phyloP scores from a whole-genome alignment of 1,140 invertebrate species.

The Drosophila lini region DNA sequence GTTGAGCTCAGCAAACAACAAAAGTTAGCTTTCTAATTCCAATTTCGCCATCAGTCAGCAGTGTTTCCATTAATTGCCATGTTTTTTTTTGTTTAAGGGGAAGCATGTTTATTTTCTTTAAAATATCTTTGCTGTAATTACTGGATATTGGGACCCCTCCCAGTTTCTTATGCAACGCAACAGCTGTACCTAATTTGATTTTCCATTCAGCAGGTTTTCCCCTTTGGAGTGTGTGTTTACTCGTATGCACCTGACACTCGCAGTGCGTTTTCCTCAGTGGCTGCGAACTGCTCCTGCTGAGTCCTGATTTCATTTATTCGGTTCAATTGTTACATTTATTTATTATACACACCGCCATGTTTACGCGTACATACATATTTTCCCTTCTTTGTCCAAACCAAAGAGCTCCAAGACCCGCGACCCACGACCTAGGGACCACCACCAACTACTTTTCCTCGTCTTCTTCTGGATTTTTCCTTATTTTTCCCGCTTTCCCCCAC shows the following conservation, averaged over 20 bases:
- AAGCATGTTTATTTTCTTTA: neutral
- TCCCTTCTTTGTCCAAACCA: slow-evolving; percentile 41
- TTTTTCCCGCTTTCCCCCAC: slow-evolving; percentile 14
- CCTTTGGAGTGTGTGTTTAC: neutral
- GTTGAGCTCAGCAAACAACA: slow-evolving; percentile 32
- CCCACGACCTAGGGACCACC: slow-evolving; percentile 9
- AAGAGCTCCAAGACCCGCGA: neutral
- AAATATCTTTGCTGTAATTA: neutral
- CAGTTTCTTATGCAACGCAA: neutral
- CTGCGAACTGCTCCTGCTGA: slow-evolving; percentile 38
- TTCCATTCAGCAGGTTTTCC: neutral
- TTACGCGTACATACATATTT: slow-evolving; percentile 26
- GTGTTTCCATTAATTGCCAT: slow-evolving; percentile 24
- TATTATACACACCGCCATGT: slow-evolving; percentile 52
- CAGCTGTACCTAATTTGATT: slow-evolving; percentile 8
- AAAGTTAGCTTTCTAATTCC: slow-evolving; percentile 28
- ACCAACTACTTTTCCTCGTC: slow-evolving; percentile 14
- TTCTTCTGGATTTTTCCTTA: slow-evolving; percentile 25
- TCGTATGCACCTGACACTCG: slow-evolving; percentile 34
- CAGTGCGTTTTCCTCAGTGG: slow-evolving; percentile 20
- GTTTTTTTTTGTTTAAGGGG: neutral
- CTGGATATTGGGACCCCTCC: neutral
- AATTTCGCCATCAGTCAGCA: slow-evolving; percentile 14
- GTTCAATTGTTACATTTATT: slow-evolving; percentile 77
- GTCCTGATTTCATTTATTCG: slow-evolving; percentile 68